Evolutionary conservation across 2,797 vertebrate species (phyloP).

Genomic region (Cuniculus paca): DNA sequence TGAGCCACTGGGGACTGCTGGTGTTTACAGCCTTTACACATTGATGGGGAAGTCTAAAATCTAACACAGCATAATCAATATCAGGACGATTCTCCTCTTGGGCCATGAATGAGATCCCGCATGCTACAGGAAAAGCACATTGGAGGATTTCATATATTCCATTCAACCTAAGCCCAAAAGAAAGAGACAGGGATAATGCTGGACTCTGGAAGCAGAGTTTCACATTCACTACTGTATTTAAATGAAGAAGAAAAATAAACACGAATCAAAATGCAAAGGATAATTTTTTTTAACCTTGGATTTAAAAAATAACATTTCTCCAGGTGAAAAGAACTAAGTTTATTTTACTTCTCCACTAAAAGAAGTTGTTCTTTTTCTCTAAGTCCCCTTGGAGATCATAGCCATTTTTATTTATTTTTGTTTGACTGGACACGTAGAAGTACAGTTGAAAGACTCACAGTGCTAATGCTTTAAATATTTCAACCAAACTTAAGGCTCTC

Average conservation of each 20-base stretch:
- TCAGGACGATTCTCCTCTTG: conserved; percentile 69
- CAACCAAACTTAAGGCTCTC: conserved; percentile 50
- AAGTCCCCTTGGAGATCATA: neutral
- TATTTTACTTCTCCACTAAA: conserved; percentile 61
- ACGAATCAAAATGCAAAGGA: conserved; percentile 1
- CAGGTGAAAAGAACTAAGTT: neutral
- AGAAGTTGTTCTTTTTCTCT: neutral
- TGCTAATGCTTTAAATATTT: conserved; percentile 48
- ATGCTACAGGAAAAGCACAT: conserved; percentile 45
- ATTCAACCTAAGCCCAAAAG: neutral
- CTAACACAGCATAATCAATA: conserved; percentile 82
- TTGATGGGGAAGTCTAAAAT: conserved; percentile 86
- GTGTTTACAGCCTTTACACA: conserved; percentile 83
- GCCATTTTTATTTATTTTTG: conserved; percentile 56
- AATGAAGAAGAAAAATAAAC: conserved; percentile 22
- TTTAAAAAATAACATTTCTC: neutral
- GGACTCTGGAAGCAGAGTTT: neutral
- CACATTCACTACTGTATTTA: conserved; percentile 37
- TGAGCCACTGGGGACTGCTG: conserved; percentile 83
- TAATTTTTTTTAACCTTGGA: conserved; percentile 39
- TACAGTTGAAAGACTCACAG: neutral
- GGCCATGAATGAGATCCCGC: conserved; percentile 57
- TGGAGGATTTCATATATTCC: conserved; percentile 60
- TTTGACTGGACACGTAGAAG: neutral
- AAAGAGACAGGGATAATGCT: neutral